Evolutionary conservation across 2,888 invertebrate species (phyloP).

Genomic region (Xylota segnis): DNA sequence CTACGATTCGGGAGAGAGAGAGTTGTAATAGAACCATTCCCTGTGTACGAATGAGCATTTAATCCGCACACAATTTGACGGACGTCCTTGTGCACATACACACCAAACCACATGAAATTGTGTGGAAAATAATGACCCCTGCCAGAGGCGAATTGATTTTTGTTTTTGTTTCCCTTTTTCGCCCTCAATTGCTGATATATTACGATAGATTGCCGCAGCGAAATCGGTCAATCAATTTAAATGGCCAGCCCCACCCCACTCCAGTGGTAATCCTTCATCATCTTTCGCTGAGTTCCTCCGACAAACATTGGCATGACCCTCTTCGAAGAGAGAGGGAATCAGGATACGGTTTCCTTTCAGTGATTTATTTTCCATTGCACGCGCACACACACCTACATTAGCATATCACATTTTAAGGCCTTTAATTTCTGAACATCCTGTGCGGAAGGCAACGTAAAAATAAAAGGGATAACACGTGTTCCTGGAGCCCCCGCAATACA

Average conservation of each 20-base stretch:
- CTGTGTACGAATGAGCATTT: slow-evolving; percentile 8
- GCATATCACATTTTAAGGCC: slow-evolving; percentile 23
- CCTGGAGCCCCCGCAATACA: slow-evolving; percentile 3
- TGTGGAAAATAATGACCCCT: slow-evolving; percentile 50
- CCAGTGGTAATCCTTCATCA: slow-evolving; percentile 28
- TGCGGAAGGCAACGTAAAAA: background rate
- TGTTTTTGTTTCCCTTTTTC: slow-evolving; percentile 1
- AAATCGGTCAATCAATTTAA: slow-evolving; percentile 66
- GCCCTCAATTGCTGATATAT: slow-evolving; percentile 24
- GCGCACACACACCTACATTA: slow-evolving; percentile 23
- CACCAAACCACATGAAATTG: background rate
- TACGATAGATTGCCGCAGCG: slow-evolving; percentile 43
- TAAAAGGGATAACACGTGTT: slow-evolving; percentile 53
- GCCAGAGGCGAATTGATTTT: slow-evolving; percentile 47
- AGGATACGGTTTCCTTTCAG: slow-evolving; percentile 19
- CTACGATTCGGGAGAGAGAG: slow-evolving; percentile 8
- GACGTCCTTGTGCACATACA: background rate
- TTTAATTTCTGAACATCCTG: background rate
- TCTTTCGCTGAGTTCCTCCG: background rate
- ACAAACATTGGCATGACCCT: background rate
- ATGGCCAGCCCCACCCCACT: slow-evolving; percentile 21
- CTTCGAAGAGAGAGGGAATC: background rate
- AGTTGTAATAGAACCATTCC: background rate
- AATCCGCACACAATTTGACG: slow-evolving; percentile 26
- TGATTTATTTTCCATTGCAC: slow-evolving; percentile 34